Conservation (phyloP, 2,797 vertebrate species). For the Poecilia picta region DNA sequence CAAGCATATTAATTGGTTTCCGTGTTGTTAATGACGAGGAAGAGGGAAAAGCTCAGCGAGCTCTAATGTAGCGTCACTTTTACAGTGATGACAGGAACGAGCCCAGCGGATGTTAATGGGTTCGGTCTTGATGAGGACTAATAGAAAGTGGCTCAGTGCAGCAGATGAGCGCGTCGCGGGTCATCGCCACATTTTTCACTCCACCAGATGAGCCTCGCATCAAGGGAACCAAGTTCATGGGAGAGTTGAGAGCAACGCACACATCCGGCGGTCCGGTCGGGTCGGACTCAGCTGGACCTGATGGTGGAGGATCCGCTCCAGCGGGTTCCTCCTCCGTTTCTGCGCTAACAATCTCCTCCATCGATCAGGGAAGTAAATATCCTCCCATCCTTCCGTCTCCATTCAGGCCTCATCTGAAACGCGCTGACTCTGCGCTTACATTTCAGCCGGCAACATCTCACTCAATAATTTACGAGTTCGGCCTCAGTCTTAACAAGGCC, state of each 20-base stretch:
- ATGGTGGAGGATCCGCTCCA: not conserved
- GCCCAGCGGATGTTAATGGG: conserved; percentile 34
- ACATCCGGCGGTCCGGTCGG: not conserved
- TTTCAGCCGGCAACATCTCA: conserved; percentile 32
- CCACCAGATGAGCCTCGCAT: conserved; percentile 27
- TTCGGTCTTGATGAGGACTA: conserved; percentile 34
- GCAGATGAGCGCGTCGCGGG: conserved; percentile 10
- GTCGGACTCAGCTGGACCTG: not conserved
- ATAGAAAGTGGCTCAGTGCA: conserved; percentile 34
- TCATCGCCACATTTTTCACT: conserved; percentile 10
- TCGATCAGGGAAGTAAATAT: conserved; percentile 24
- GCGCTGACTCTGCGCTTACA: conserved; percentile 46
- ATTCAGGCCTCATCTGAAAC: conserved; percentile 36
- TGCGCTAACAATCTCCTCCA: conserved; percentile 16
- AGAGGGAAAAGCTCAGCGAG: conserved; percentile 34
- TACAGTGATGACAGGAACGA: conserved; percentile 57
- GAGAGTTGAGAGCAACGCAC: conserved; percentile 33
- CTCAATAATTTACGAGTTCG: conserved; percentile 61
- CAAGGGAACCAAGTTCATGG: conserved; percentile 32
- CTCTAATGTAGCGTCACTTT: conserved; percentile 63
- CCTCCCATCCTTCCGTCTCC: conserved; percentile 1
- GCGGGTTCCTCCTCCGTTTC: not conserved
- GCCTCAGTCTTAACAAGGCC: conserved; percentile 31
- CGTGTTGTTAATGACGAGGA: conserved; percentile 46
- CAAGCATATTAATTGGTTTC: conserved; percentile 57